These are phyloP conservation scores for Andrena hattorfiana DNA, from an alignment of 2,888 invertebrate species.

Conservation along the genomic window DNA sequence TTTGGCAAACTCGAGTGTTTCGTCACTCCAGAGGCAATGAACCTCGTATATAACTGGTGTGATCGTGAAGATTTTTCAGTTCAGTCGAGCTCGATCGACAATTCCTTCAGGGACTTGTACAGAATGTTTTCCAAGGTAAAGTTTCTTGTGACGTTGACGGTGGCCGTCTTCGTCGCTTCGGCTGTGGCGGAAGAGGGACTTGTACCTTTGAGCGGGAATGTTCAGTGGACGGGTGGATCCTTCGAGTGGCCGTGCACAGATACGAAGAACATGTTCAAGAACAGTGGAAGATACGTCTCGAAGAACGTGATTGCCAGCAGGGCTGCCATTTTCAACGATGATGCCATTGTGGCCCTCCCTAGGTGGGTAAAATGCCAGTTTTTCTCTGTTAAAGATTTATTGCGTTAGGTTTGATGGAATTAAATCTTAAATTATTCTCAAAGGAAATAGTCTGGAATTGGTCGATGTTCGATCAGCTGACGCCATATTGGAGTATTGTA, in stretches of 20 bases:
- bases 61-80: constrained; percentile 19
- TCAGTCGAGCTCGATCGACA: neutral
- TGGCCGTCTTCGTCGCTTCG: constrained; percentile 59
- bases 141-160: constrained; percentile 60
- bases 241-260: constrained; percentile 87
- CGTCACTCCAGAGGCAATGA: neutral
- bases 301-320: constrained; percentile 88
- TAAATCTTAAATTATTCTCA: no score
- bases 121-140: neutral
- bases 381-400: neutral
- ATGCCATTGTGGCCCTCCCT: constrained; percentile 87
- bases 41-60: constrained; percentile 40
- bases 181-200: constrained; percentile 67
- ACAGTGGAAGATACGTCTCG: constrained; percentile 87
- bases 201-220: constrained; percentile 75
- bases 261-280: constrained; percentile 87
- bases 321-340: constrained; percentile 87
- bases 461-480: no score
- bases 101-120: neutral
- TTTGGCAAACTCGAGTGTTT: constrained; percentile 13
- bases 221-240: constrained; percentile 83
- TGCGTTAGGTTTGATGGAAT: no score
- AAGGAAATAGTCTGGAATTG: no score
- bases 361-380: constrained; percentile 75
- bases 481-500: no score